A percentile compares a stretch with the other conserved stretches of the same genome.
These are phyloP conservation scores for Leptarthrus brevirostris DNA, from an alignment of 2,888 invertebrate genomes.

Conservation along the genomic window DNA sequence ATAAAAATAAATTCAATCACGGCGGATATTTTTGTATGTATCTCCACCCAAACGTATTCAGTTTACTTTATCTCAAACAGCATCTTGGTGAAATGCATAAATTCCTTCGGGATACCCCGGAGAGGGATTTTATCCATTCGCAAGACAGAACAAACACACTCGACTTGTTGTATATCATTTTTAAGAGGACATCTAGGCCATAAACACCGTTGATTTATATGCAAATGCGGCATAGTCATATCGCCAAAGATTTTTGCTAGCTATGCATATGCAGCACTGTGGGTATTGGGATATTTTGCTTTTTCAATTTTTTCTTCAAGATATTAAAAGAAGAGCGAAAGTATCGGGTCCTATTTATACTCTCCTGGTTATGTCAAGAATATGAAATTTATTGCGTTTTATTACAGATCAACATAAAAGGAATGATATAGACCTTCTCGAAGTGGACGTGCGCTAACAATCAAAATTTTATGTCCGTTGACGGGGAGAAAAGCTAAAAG, in stretches of 20 bases:
- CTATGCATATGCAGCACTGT: constrained; percentile 24
- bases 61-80: constrained; percentile 48
- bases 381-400: constrained; percentile 20
- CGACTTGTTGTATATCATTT: constrained; percentile 54
- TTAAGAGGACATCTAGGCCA: constrained; percentile 55
- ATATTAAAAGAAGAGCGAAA: constrained; percentile 36
- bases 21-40: not conserved
- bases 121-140: constrained; percentile 27
- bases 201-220: constrained; percentile 55
- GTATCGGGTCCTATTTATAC: constrained; percentile 36
- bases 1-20: constrained; percentile 45
- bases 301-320: constrained; percentile 15
- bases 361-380: constrained; percentile 10
- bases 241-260: constrained; percentile 40
- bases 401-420: not conserved
- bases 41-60: constrained; percentile 23
- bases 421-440: not conserved
- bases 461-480: constrained; percentile 1
- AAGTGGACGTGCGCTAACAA: not conserved
- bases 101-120: constrained; percentile 35
- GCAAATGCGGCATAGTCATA: constrained; percentile 46
- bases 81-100: constrained; percentile 51
- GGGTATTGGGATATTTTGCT: constrained; percentile 11
- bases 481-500: too few species aligned
- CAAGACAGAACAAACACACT: constrained; percentile 49